These are phyloP conservation scores for Drosophila siamana DNA, from an alignment of 2,888 invertebrate genomes.

Conservation along the genomic window DNA sequence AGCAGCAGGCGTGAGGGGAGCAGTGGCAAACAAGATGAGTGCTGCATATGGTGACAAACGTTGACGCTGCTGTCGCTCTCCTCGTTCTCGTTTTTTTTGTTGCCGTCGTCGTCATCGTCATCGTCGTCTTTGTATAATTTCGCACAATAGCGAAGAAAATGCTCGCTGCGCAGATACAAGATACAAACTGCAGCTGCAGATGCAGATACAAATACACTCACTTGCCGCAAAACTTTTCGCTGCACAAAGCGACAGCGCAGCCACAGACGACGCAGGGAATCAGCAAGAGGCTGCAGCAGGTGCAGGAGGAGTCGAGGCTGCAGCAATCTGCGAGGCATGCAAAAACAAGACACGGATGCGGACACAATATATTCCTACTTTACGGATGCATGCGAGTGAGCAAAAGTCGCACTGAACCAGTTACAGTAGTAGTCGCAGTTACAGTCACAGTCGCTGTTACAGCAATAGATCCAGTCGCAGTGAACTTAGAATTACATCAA, in stretches of 20 bases:
- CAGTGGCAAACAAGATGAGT: not conserved
- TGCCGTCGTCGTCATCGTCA: constrained; percentile 18
- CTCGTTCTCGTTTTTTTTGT: too few species aligned
- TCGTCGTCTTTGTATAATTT: constrained; percentile 61
- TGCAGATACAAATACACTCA: constrained; percentile 40
- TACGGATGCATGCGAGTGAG: constrained; percentile 12
- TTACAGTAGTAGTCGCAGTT: constrained; percentile 24
- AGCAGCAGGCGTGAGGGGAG: not conserved
- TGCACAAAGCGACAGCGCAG: constrained; percentile 13
- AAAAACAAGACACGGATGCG: constrained; percentile 22
- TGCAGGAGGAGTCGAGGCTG: not conserved
- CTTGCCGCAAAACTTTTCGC: constrained; percentile 39
- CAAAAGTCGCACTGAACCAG: not conserved
- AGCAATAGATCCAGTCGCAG: constrained; percentile 15
- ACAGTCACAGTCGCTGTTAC: constrained; percentile 13
- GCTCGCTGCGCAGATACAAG: constrained; percentile 66
- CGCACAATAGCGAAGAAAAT: constrained; percentile 67
- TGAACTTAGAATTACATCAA: too few species aligned
- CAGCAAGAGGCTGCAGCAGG: not conserved
- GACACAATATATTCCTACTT: constrained; percentile 29
- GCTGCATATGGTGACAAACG: constrained; percentile 52
- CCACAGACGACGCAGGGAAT: not conserved
- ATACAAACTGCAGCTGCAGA: constrained; percentile 35
- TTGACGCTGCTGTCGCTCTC: constrained; percentile 23
- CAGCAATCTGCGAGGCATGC: constrained; percentile 25